Evolutionary conservation across 1,140 invertebrate species (phyloP).

Genomic region (Drosophila ogumai): DNA sequence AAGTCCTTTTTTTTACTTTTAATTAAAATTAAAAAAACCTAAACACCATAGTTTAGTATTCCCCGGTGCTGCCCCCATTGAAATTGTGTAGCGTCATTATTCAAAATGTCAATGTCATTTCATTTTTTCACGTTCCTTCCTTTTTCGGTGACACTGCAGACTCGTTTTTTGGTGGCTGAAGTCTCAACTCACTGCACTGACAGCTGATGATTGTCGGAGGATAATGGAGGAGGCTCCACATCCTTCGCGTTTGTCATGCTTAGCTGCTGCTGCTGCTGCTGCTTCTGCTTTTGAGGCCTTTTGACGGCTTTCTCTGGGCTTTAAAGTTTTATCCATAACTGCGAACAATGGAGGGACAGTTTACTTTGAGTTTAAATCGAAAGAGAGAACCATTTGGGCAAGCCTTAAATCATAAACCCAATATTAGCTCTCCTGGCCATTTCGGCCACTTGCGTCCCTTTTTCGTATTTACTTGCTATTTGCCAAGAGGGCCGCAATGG

Average conservation of each 20-base stretch:
- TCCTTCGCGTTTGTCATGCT: conserved; percentile 44
- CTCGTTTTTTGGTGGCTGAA: conserved; percentile 62
- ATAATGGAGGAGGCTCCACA: conserved; percentile 21
- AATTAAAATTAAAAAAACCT: neutral
- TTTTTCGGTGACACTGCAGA: conserved; percentile 50
- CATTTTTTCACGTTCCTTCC: conserved; percentile 26
- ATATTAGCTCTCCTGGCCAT: conserved; percentile 22
- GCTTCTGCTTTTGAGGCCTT: conserved; percentile 36
- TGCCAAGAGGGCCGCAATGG: conserved; percentile 67
- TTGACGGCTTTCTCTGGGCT: conserved; percentile 13
- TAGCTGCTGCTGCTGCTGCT: conserved; percentile 11
- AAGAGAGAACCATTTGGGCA: neutral
- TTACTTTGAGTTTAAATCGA: conserved; percentile 6
- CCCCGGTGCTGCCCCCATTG: conserved; percentile 16
- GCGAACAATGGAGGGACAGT: conserved; percentile 14
- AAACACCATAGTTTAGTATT: neutral
- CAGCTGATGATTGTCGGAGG: conserved; percentile 61
- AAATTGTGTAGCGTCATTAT: conserved; percentile 71
- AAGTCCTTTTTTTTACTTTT: neutral
- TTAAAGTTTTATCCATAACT: conserved; percentile 35
- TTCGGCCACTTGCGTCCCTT: conserved; percentile 23
- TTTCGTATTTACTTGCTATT: conserved; percentile 50
- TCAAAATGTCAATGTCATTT: conserved; percentile 83
- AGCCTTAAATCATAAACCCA: conserved; percentile 44
- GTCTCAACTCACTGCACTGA: conserved; percentile 72